Evolutionary conservation across 2,113 vertebrate species (phyloP).

Genomic region (Steatornis caripensis): DNA sequence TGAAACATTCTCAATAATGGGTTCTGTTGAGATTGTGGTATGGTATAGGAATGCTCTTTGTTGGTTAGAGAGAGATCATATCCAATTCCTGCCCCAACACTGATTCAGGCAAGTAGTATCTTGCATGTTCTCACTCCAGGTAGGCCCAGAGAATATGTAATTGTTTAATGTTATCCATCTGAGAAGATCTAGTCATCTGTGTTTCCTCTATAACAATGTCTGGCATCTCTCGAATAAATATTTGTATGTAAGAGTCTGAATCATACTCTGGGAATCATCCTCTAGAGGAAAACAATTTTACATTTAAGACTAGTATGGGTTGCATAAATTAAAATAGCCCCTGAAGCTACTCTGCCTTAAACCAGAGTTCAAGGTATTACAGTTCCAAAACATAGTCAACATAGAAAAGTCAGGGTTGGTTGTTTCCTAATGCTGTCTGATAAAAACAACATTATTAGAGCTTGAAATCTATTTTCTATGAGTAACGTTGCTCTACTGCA

Average conservation of each 20-base stretch:
- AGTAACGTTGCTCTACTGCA: background rate
- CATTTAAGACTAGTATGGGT: background rate
- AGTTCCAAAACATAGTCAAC: background rate
- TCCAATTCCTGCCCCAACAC: background rate
- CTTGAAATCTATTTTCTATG: background rate
- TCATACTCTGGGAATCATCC: background rate
- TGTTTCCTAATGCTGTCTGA: background rate
- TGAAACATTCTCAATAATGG: background rate
- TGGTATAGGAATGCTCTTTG: background rate
- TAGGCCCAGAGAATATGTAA: background rate
- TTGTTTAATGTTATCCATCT: background rate
- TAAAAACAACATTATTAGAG: background rate
- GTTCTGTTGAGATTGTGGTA: background rate
- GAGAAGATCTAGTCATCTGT: background rate
- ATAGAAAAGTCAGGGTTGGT: background rate
- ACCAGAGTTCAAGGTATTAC: background rate
- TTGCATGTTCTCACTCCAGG: background rate
- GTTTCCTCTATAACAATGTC: background rate
- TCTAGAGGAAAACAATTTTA: background rate
- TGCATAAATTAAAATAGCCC: background rate
- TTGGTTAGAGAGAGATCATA: fast-evolving
- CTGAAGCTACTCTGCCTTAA: background rate
- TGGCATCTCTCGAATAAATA: background rate
- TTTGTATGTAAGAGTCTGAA: background rate
- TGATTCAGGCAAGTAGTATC: background rate